Base-by-base conservation (phyloP, 2,113 vertebrate species). In the Tricholaema leucomelas region DNA sequence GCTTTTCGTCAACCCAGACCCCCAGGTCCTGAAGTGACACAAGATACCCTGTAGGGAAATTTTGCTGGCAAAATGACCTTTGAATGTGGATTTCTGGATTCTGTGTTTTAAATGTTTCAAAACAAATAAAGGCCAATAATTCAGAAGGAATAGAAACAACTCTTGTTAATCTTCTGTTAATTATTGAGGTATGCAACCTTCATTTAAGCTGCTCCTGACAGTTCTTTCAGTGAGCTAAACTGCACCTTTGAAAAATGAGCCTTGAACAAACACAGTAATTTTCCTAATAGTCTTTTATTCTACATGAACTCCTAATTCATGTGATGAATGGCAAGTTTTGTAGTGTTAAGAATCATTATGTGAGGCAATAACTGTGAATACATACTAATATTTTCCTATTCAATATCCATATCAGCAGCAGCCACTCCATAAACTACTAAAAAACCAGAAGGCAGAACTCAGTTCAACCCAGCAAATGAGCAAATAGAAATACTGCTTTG, bases 351-450 rank as follows among this genome's bases (percentile, higher is more conserved):
- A 94, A 91, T 76, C 55, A 87, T 91, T 90, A 69, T 81, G 54
- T 91, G 90, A 94, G 33, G 73, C 81, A 95, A 84, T 85, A 95
- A 87, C 36, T 90, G 44, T 83, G 87, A 92, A 91, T 78, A 77
- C 25, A 88, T 67, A 61, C 31, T 72, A 75, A 90, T 90, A 76
- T 63, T 59, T 66, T 91, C 64, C 36, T 76, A 42, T 52, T 87
- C 2, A 3, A 76, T 92, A 87, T 84, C 79, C 63, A 81, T 79
- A 76, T 75, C 71, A 92, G 50, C 46, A 85, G 46, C n/a, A 91
- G 70, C 8, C 31, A 56, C 67, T 91, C 75, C 28, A 84, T 75
- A 87, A 90, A 81, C 54, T 76, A 25, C 66, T n/a, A n/a, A 66
- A 79, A 88, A 88, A 36, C 27, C 27, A 33, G 33, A 85, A 81